phyloP scores from a whole-genome alignment of 2,113 vertebrate species.

The Xenopus tropicalis region UCB_Xtro_10.0 CM004446.2:75673501-75674000 shows the following conservation, averaged over 20 bases:
- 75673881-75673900: no score
- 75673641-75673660: slow-evolving; percentile 96
- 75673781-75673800: no score
- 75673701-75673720: slow-evolving; percentile 91
- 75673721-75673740: slow-evolving; percentile 91
- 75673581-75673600: slow-evolving; percentile 51
- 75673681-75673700: slow-evolving; percentile 81
- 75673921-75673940: no score
- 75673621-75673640: slow-evolving; percentile 97
- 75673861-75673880: no score
- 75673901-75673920: no score
- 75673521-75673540: slow-evolving; percentile 54
- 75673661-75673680: slow-evolving; percentile 91
- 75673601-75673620: slow-evolving; percentile 92
- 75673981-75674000: no score
- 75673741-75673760: slow-evolving; percentile 66
- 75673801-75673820: no score
- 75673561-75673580: slow-evolving; percentile 6
- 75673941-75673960: no score
- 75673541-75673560: background rate
- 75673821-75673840: no score
- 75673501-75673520: slow-evolving; percentile 56
- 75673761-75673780: slow-evolving; percentile 47
- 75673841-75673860: no score
- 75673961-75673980: no score